A percentile compares a stretch with the other conserved stretches of the same genome.
Evolutionary conservation across 2,888 invertebrate genomes (phyloP).

Genomic region (Tenthredo notha): DNA sequence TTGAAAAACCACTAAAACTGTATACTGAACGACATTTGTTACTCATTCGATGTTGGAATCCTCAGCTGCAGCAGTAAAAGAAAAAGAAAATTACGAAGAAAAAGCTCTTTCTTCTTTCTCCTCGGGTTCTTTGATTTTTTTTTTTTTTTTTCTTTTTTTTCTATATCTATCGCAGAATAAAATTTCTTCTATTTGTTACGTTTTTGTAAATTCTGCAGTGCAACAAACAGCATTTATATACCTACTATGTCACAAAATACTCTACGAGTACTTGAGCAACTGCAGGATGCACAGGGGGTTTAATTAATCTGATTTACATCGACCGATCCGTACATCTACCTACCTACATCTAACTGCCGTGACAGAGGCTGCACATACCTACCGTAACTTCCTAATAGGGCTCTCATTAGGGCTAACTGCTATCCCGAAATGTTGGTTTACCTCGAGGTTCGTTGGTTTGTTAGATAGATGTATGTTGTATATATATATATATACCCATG

Average conservation of each 20-base stretch:
- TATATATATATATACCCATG: background rate
- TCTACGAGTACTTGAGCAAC: no score
- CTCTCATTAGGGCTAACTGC: conserved; percentile 74
- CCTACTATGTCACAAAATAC: no score
- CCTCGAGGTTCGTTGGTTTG: background rate
- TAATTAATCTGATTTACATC: conserved; percentile 76
- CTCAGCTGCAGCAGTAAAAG: background rate
- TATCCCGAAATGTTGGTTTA: conserved; percentile 62
- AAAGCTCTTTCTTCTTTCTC: background rate
- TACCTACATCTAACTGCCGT: conserved; percentile 64
- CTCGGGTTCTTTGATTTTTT: no score
- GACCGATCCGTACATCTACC: conserved; percentile 63
- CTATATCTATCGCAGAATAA: no score
- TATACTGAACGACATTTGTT: conserved; percentile 1
- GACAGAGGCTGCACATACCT: conserved; percentile 62
- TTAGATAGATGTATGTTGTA: background rate
- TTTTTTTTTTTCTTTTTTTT: no score
- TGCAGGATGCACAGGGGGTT: conserved; percentile 54
- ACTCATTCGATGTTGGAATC: conserved; percentile 26
- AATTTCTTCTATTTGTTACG: background rate
- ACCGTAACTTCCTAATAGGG: conserved; percentile 75
- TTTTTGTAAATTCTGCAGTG: background rate
- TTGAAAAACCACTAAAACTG: conserved; percentile 6
- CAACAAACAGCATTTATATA: no score
- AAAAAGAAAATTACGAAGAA: background rate